Conservation (phyloP, 1,140 invertebrate genomes). For the Pseudomyrmex concolor region DNA sequence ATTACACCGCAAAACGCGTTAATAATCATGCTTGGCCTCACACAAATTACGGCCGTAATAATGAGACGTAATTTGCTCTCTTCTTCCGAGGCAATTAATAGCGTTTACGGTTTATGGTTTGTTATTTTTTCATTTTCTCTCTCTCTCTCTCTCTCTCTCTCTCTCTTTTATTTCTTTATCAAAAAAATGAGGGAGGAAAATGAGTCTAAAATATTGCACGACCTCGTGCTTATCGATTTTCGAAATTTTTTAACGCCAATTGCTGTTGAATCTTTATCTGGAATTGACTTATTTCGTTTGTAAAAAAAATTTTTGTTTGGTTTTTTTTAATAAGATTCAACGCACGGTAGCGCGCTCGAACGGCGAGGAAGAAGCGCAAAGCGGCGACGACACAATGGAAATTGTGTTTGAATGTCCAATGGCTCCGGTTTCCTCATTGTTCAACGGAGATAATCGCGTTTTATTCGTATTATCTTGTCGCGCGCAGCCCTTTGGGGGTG, state of each 20-base stretch:
- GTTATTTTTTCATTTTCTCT: no score
- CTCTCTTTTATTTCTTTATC: no score
- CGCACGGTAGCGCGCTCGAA: background rate
- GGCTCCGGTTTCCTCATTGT: constrained; percentile 48
- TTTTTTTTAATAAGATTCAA: constrained; percentile 7
- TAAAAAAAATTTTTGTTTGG: background rate
- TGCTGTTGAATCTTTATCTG: background rate
- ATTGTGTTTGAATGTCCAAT: constrained; percentile 56
- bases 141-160: no score
- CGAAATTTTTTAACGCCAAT: constrained; percentile 8
- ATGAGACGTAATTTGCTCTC: constrained; percentile 23
- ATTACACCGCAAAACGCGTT: constrained; percentile 42
- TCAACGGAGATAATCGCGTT: constrained; percentile 56
- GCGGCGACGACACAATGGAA: constrained; percentile 28
- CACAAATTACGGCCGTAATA: constrained; percentile 27
- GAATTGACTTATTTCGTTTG: background rate
- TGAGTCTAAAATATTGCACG: no score
- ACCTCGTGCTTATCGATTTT: background rate
- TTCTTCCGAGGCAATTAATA: constrained; percentile 31
- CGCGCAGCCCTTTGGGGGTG: constrained; percentile 14
- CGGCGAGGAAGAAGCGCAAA: background rate
- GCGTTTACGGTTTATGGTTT: background rate
- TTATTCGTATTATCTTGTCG: constrained; percentile 61
- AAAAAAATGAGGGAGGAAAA: no score
- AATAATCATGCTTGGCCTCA: constrained; percentile 48